Base-by-base conservation (phyloP, 2,797 vertebrate genomes). In the Syngnathus acus region DNA sequence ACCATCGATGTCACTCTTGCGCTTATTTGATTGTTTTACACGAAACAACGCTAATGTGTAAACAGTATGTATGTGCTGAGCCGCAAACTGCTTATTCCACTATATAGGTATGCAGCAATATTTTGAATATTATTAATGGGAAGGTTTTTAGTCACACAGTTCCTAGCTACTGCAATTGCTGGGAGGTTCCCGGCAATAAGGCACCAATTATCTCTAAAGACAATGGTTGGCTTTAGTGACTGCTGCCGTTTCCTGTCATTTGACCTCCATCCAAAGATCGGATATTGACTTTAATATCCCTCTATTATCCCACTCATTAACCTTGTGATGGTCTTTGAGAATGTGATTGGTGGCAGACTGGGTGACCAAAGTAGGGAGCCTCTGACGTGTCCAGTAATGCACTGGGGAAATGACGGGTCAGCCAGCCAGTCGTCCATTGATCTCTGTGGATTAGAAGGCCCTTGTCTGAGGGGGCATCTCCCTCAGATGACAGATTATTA, bases 401-500 rank as follows among this genome's bases (percentile, higher is more conserved):
- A 69, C 45, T 50, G 62, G 51, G 73, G 76, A 73, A 63, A 68
- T 67, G 61, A 59, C 21, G 76, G 78, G 79, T 68, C 68, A 71
- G 80, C 75, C 70, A 78, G 71, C 66, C 73, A 82, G 85, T 73
- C 79, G 72, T 72, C 84, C 87, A 91, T 91, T 90, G 90, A 92
- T 91, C 91, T 82, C 55, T 81, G 84, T 86, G 90, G 90, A 91
- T 92, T 91, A 92, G 84, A 78, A 86, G 74, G 72, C 74, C 75
- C 84, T 90, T 90, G 88, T 91, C 90, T 89, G 82, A 74, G 62
- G 78, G 85, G 87, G 79, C 82, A 90, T 90, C 87, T 88, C 81
- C 82, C 82, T 89, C 85, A 80, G 55, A 62, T 90, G 89, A 88
- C 89, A 92, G 87, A 92, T 92, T 92, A 92, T 91, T 90, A 86